Percentiles rank a stretch among this genome's conserved stretches.
Conservation (phyloP, 1,140 invertebrate genomes). For the Caenorhabditis briggsae region DNA sequence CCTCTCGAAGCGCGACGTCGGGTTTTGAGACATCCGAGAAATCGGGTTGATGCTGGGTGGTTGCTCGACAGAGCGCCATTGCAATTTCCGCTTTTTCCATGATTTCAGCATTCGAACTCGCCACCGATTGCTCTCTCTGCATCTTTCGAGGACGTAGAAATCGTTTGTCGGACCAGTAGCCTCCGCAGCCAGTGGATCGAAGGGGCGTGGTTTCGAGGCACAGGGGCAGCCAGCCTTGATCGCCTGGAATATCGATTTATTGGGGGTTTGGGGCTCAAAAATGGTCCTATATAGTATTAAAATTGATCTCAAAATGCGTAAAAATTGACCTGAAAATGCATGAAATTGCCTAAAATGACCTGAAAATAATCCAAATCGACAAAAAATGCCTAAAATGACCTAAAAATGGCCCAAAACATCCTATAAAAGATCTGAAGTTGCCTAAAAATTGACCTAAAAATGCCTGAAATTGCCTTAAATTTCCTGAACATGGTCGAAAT, state of each 20-base stretch:
- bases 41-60: neutral
- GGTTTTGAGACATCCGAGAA: neutral
- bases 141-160: slow-evolving; percentile 17
- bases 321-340: no score
- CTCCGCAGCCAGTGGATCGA: slow-evolving; percentile 11
- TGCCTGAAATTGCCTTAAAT: no score
- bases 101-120: slow-evolving; percentile 20
- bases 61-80: neutral
- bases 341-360: no score
- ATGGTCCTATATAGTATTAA: no score
- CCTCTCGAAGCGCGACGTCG: slow-evolving; percentile 15
- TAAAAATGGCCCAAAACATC: no score
- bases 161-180: slow-evolving; percentile 35
- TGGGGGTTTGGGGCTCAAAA: no score
- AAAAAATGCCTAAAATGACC: no score
- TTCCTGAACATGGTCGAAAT: no score
- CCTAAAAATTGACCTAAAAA: no score
- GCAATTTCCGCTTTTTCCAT: slow-evolving; percentile 44
- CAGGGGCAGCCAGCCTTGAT: neutral
- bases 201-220: neutral
- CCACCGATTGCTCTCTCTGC: slow-evolving; percentile 7
- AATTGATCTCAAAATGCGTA: no score
- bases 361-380: no score
- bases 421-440: no score
- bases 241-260: neutral